Evolutionary conservation across 2,113 vertebrate species (phyloP).

Genomic region (Corythornis cristatus): DNA sequence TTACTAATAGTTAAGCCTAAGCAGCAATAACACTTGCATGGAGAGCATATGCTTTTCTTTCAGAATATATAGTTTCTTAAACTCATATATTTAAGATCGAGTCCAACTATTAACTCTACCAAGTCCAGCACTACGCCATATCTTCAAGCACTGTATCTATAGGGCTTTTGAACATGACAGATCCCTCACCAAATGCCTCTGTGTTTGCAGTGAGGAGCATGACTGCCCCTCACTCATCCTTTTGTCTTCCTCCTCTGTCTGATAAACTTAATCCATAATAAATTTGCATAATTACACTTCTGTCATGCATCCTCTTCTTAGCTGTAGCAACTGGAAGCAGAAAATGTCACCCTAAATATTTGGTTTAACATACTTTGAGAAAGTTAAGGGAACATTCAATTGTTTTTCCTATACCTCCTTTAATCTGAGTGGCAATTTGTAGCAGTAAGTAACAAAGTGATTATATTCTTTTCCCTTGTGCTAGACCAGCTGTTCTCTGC

Average conservation of each 20-base stretch:
- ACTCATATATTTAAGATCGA: not conserved
- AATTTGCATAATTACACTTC: not conserved
- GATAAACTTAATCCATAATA: not conserved
- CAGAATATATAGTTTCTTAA: not conserved
- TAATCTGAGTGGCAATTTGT: not conserved
- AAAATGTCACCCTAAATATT: not conserved
- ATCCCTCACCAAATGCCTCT: not conserved
- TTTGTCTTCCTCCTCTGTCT: not conserved
- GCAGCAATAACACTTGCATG: not conserved
- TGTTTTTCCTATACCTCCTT: not conserved
- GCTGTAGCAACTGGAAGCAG: not conserved
- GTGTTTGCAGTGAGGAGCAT: not conserved
- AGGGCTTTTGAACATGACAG: fast-evolving
- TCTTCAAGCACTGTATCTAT: too few species aligned
- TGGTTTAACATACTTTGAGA: not conserved
- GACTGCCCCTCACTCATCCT: not conserved
- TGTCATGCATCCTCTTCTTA: not conserved
- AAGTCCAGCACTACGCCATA: too few species aligned
- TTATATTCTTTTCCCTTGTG: not conserved
- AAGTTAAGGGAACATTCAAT: not conserved
- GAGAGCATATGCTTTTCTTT: not conserved
- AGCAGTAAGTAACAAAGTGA: not conserved
- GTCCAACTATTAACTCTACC: too few species aligned
- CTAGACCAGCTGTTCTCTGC: not conserved
- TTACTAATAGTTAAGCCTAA: not conserved